A percentile compares a stretch with the other conserved stretches of the same genome.
Evolutionary conservation across 2,113 vertebrate species (phyloP).

Genomic region (Lethenteron reissneri): DNA sequence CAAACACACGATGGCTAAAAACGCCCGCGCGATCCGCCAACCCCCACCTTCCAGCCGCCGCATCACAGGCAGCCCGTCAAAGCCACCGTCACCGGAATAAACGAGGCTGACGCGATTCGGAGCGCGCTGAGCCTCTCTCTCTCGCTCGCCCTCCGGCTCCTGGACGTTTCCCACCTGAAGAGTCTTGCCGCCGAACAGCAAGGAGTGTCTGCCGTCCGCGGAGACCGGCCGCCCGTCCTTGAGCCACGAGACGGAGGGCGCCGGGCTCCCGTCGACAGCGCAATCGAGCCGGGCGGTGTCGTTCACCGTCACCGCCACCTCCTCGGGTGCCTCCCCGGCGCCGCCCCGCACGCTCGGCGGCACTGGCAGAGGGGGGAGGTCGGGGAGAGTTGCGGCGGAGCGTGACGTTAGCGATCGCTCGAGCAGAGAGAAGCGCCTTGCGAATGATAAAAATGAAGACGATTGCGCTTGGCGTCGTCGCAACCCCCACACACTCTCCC

Average conservation of each 20-base stretch:
- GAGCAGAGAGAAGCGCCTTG: no score
- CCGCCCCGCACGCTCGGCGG: conserved; percentile 47
- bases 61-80: no score
- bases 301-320: conserved; percentile 43
- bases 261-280: conserved; percentile 37
- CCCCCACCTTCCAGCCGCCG: no score
- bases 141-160: not conserved
- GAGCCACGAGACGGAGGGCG: conserved; percentile 52
- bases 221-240: conserved; percentile 40
- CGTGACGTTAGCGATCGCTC: no score
- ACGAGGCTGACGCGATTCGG: not conserved
- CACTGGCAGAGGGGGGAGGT: conserved; percentile 22
- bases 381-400: no score
- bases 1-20: conserved; percentile 2
- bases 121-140: not conserved
- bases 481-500: no score
- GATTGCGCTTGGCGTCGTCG: no score
- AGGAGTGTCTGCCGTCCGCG: conserved; percentile 21
- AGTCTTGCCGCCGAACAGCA: conserved; percentile 40
- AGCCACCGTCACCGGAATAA: no score
- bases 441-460: no score
- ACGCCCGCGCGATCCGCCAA: not conserved
- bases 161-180: conserved; percentile 37
- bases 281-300: conserved; percentile 41
- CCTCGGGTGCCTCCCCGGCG: conserved; percentile 33